Evolutionary conservation across 2,113 vertebrate species (phyloP).

Genomic region (Oncorhynchus keta): DNA sequence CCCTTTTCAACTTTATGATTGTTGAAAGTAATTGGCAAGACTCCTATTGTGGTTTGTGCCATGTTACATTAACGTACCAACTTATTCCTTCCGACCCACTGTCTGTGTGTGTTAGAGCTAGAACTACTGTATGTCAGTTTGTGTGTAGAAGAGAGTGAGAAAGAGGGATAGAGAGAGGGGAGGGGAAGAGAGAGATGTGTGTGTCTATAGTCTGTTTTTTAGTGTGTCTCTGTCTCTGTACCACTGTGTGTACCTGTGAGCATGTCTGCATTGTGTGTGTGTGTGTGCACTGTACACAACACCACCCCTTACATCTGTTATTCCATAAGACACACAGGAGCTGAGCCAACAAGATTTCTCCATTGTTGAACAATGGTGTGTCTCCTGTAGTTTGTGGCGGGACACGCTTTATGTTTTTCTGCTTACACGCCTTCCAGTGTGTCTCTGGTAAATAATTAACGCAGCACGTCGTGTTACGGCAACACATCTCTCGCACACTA

Average conservation of each 20-base stretch:
- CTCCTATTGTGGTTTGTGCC: constrained; percentile 66
- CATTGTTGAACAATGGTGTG: constrained; percentile 17
- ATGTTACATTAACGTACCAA: constrained; percentile 64
- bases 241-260: constrained; percentile 21
- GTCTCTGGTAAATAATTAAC: constrained; percentile 57
- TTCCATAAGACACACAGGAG: constrained; percentile 37
- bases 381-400: too few relatives aligned
- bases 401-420: background rate
- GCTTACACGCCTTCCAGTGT: background rate
- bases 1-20: constrained; percentile 45
- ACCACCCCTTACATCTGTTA: constrained; percentile 27
- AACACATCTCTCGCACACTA: constrained; percentile 47
- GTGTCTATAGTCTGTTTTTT: too few relatives aligned
- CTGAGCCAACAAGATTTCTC: constrained; percentile 50
- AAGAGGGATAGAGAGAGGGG: background rate
- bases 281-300: background rate
- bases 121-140: constrained; percentile 6
- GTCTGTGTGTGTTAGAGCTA: constrained; percentile 42
- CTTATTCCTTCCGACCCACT: constrained; percentile 49
- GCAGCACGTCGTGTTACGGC: constrained; percentile 30
- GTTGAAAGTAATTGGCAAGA: constrained; percentile 67
- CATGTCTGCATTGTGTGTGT: constrained; percentile 4
- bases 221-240: constrained; percentile 1
- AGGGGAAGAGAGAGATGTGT: background rate
- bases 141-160: background rate